Evolutionary conservation across 2,888 invertebrate genomes (phyloP).

Genomic region (Oasisia sp.): DNA sequence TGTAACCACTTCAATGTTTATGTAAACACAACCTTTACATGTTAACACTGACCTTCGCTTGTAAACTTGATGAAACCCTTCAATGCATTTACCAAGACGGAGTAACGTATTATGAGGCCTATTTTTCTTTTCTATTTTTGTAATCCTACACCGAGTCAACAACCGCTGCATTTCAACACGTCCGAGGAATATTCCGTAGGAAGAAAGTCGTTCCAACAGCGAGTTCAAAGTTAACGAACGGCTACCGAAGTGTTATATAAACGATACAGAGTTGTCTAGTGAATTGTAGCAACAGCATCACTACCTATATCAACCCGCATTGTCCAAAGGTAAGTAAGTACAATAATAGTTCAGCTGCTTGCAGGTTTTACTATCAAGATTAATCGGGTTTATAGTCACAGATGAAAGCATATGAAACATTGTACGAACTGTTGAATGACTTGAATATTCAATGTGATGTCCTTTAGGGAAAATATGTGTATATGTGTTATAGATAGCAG

Average conservation of each 20-base stretch:
- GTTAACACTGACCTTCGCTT: background rate
- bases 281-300: background rate
- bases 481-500: too few species aligned
- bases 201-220: background rate
- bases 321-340: background rate
- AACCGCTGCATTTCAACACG: background rate
- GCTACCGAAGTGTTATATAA: background rate
- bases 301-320: background rate
- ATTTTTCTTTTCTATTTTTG: background rate
- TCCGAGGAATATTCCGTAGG: background rate
- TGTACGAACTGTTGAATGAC: background rate
- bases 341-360: background rate
- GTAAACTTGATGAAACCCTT: background rate
- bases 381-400: background rate
- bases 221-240: too few species aligned
- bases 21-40: background rate
- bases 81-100: background rate
- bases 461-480: background rate
- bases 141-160: background rate
- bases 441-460: background rate
- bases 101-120: background rate
- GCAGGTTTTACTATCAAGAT: background rate
- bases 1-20: background rate
- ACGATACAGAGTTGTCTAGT: background rate
- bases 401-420: background rate